phyloP scores from a whole-genome alignment of 2,113 vertebrate species.

The Podarcis muralis region DNA sequence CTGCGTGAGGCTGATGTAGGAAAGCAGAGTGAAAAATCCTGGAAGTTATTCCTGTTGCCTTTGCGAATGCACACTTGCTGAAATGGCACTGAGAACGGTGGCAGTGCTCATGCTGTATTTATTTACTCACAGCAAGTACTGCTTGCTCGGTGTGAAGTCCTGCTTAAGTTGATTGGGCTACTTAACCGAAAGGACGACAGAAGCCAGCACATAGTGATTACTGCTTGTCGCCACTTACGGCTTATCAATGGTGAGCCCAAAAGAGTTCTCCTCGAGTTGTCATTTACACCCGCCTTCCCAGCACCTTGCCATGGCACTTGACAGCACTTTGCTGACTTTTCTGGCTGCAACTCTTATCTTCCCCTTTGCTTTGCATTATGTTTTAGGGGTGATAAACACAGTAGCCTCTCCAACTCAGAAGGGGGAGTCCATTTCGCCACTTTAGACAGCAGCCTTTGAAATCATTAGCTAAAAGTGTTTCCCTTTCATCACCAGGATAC shows the following conservation, averaged over 20 bases:
- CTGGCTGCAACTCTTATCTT: background rate
- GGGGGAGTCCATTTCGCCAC: constrained; percentile 10
- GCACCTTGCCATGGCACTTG: background rate
- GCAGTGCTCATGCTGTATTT: background rate
- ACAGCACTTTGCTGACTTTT: background rate
- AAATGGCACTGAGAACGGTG: background rate
- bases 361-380: background rate
- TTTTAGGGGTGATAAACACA: constrained; percentile 3
- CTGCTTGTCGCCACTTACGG: background rate
- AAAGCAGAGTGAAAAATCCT: background rate
- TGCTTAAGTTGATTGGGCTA: constrained; percentile 16
- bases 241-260: background rate
- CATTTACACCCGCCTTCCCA: constrained; percentile 12
- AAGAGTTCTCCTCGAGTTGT: background rate
- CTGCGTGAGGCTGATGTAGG: background rate
- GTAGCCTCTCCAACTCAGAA: background rate
- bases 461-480: constrained; percentile 18
- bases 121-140: constrained; percentile 13
- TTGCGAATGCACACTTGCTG: background rate
- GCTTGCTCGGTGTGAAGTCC: background rate
- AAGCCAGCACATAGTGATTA: constrained; percentile 1
- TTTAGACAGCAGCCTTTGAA: constrained; percentile 15
- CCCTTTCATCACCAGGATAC: background rate
- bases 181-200: background rate
- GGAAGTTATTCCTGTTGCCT: background rate